A percentile compares a stretch with the other conserved stretches of the same genome.
Conservation (phyloP, 30 jellyfish, hydroid and myxozoan genomes). For the Clytia hemisphaerica region DNA sequence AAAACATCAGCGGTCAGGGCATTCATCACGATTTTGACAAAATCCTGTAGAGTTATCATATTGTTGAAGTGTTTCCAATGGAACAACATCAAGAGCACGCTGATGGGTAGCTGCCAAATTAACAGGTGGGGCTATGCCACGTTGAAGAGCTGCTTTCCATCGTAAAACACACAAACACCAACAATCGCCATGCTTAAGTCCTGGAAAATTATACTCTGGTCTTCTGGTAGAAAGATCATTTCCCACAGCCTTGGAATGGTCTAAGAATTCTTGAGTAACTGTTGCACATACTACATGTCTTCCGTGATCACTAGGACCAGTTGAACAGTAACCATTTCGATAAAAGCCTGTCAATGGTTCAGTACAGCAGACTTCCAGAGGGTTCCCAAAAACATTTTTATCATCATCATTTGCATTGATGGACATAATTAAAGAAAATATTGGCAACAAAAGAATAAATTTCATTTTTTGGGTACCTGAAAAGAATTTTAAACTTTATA, state of each 20-base stretch:
- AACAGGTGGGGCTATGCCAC: constrained; percentile 56
- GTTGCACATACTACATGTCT: constrained; percentile 69
- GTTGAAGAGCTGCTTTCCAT: constrained; percentile 53
- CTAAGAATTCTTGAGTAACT: constrained; percentile 47
- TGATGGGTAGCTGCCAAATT: constrained; percentile 56
- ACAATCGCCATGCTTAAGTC: constrained; percentile 52
- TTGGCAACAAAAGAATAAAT: no score
- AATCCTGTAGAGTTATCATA: constrained; percentile 35
- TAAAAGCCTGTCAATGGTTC: constrained; percentile 56
- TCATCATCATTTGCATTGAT: no score
- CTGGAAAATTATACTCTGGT: constrained; percentile 49
- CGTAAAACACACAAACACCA: constrained; percentile 71
- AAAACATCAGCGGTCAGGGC: no score
- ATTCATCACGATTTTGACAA: neutral
- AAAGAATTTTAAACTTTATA: no score
- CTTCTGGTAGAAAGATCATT: constrained; percentile 57
- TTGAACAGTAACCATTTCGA: constrained; percentile 65
- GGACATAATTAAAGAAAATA: no score
- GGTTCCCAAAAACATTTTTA: constrained; percentile 34
- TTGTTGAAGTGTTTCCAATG: constrained; percentile 18
- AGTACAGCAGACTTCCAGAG: constrained; percentile 33
- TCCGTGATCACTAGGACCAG: constrained; percentile 55
- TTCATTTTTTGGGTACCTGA: no score
- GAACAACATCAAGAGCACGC: constrained; percentile 32
- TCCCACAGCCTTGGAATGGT: constrained; percentile 44